Evolutionary conservation across 64 coral and sea anemone genomes (phyloP), one percentile per base, ranked within the genome.

Genomic region (Montipora efflorescens): DNA sequence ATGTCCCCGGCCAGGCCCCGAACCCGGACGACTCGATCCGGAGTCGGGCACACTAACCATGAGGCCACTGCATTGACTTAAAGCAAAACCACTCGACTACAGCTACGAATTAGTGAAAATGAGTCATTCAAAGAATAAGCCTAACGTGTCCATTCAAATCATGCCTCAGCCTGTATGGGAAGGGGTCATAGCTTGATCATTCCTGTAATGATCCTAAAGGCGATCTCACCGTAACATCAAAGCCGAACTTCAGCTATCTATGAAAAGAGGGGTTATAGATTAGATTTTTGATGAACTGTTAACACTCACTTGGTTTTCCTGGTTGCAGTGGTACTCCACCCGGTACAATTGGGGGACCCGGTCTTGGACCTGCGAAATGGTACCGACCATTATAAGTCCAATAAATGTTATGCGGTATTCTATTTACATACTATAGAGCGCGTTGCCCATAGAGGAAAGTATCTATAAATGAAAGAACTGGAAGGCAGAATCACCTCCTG

Each of bases 221-320:
- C 61, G 9, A 1, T 64, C 61, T 64, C 13, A 4, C 5, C 6
- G 11, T 57, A 57, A 36, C 36, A 36, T 36, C 36, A 57, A 7
- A 57, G 53, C 11, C 11, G 7, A 6, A 57, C 1, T 57, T 64
- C 13, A 64, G 61, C 61, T 2, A 19, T 12, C 8, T 16, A 64
- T 14, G 11, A 2, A 64, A 64, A 14, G 14, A 12, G 13, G 61
- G 11, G 4, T 15, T 16, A 64, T 15, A 64, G 61, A 64, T 64
- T 11, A 12, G 10, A 55, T 55, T 55, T 46, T 11, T 77, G 7
- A 14, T 67, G 62, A 78, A 48, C 7, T 19, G 2, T 69, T 69
- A 8, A 23, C 67, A 86, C 82, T 50, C 16, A 86, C 82, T 86
- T 22, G 82, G 82, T 86, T 86, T 86, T 47, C 82, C 82, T 21